A percentile compares a stretch with the other conserved stretches of the same genome.
phyloP scores from a whole-genome alignment of 92 coral and sea anemone genomes.

The Muricea muricata region DNA sequence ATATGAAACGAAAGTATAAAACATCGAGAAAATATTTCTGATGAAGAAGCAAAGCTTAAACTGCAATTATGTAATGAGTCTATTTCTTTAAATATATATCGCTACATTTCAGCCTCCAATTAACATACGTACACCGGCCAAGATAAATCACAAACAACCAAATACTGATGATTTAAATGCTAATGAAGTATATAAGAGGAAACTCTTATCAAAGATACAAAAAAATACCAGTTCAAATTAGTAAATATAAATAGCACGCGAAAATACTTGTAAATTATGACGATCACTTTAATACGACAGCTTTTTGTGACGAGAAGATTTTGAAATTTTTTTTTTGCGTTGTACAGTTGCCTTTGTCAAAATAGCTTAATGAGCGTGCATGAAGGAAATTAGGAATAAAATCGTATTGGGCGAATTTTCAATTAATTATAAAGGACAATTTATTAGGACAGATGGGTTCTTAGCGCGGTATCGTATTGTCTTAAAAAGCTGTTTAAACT shows the following conservation, averaged over 20 bases:
- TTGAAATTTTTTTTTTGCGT: too few relatives aligned
- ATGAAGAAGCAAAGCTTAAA: too few relatives aligned
- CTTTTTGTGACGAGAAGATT: too few relatives aligned
- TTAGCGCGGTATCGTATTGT: not conserved
- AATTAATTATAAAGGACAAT: slow-evolving; percentile 14
- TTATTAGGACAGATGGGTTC: slow-evolving; percentile 3
- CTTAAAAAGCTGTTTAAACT: slow-evolving; percentile 22
- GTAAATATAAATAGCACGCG: not conserved
- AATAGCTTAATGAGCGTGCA: not conserved
- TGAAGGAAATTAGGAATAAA: not conserved
- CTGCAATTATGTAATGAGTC: too few relatives aligned
- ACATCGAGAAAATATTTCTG: not conserved
- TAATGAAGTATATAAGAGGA: not conserved
- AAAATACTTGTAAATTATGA: not conserved
- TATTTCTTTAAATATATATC: too few relatives aligned
- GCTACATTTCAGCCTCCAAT: too few relatives aligned
- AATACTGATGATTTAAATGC: not conserved
- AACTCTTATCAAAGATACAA: not conserved
- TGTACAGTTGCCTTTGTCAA: not conserved
- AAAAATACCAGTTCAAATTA: too few relatives aligned
- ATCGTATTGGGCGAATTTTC: not conserved
- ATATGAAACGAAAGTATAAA: not conserved
- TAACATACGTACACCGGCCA: too few relatives aligned
- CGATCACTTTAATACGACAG: too few relatives aligned
- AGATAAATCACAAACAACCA: not conserved